Evolutionary conservation across 2,113 vertebrate species (phyloP).

Genomic region (Leptobrachium leishanense): DNA sequence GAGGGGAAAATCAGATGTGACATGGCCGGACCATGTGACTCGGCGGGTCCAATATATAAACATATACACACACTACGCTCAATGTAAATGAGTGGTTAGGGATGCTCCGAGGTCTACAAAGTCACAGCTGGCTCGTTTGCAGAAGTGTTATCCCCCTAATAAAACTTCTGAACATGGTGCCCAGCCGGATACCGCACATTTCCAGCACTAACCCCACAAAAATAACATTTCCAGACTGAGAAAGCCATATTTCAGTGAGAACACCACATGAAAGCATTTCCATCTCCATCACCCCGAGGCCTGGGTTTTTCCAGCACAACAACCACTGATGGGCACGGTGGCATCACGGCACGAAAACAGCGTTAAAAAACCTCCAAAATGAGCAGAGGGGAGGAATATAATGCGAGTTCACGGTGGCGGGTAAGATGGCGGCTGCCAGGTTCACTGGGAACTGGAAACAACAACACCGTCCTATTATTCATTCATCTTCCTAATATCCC

Average conservation of each 20-base stretch:
- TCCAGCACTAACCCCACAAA: slow-evolving; percentile 41
- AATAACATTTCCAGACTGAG: slow-evolving; percentile 40
- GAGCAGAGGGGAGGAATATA: no score
- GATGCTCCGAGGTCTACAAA: no score
- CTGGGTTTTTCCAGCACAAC: slow-evolving; percentile 15
- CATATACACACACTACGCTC: no score
- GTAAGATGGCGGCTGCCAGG: no score
- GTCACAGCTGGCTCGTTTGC: neutral
- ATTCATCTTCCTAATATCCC: no score
- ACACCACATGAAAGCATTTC: slow-evolving; percentile 43
- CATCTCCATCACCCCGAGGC: slow-evolving; percentile 31
- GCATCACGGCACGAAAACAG: slow-evolving; percentile 29
- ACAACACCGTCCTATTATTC: no score
- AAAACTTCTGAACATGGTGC: slow-evolving; percentile 38
- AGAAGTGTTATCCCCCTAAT: neutral
- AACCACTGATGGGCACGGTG: slow-evolving; percentile 5
- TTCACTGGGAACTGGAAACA: no score
- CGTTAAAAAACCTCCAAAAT: neutral
- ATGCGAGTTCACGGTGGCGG: no score
- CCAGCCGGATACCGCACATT: slow-evolving; percentile 37
- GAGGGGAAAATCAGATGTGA: no score
- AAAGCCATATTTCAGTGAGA: slow-evolving; percentile 34
- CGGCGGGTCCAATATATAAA: no score
- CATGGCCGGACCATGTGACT: no score
- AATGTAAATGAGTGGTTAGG: no score